phyloP scores from a whole-genome alignment of 2,888 invertebrate species.

The Heterodera filipjevi region DNA sequence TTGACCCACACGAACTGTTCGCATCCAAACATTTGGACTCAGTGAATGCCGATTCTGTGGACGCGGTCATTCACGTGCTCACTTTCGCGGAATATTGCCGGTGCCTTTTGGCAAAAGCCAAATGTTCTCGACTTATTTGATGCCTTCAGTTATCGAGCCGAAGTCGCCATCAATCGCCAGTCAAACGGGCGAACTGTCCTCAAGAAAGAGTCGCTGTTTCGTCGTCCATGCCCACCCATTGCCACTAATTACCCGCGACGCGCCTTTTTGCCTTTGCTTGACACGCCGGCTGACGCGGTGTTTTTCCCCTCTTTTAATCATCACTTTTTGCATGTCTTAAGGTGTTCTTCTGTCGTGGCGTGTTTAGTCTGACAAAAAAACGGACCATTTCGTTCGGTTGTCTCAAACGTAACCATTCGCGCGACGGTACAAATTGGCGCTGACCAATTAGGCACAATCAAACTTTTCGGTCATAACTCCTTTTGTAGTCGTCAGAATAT shows the following conservation, averaged over 20 bases:
- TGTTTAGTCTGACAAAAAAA: conserved; percentile 20
- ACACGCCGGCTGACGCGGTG: background rate
- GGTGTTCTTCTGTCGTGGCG: conserved; percentile 29
- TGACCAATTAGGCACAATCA: too few relatives aligned
- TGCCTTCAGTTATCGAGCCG: conserved; percentile 1
- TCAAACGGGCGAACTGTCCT: background rate
- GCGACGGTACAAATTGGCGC: too few relatives aligned
- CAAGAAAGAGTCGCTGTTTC: background rate
- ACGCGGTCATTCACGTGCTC: conserved; percentile 39
- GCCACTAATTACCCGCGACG: background rate
- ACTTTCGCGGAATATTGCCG: conserved; percentile 40
- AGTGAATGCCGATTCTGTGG: conserved; percentile 42
- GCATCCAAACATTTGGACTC: conserved; percentile 45
- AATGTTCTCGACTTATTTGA: too few relatives aligned
- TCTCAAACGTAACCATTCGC: too few relatives aligned
- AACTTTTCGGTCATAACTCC: too few relatives aligned
- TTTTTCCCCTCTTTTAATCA: background rate
- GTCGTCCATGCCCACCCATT: background rate
- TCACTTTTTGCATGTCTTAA: background rate
- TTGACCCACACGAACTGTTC: conserved; percentile 44
- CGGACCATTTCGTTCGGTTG: conserved; percentile 13
- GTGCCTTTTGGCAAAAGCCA: conserved; percentile 13
- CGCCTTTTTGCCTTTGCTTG: background rate
- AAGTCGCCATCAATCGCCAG: background rate
- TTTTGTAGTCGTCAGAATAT: too few relatives aligned